phyloP scores from a whole-genome alignment of 2,888 invertebrate genomes.

The Ectemnius cavifrons region DNA sequence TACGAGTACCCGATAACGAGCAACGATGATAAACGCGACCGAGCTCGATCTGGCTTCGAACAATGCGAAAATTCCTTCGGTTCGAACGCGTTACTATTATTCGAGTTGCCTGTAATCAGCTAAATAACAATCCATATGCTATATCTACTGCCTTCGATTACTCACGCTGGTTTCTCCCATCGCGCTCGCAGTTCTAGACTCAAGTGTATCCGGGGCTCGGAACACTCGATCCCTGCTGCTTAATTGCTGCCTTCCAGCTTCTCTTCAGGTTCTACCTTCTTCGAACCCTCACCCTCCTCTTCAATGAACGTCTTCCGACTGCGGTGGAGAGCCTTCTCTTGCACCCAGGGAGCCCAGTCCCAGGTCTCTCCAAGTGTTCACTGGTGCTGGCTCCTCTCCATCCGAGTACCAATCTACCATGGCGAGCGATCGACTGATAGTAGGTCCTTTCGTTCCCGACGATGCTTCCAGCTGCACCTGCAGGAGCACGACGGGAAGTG shows the following conservation, averaged over 20 bases:
- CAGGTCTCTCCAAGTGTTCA: too few species aligned
- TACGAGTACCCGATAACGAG: slow-evolving; percentile 9
- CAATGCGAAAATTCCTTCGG: background rate
- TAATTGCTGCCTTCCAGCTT: background rate
- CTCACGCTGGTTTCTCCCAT: slow-evolving; percentile 32
- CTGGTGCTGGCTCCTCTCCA: background rate
- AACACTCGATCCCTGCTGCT: too few species aligned
- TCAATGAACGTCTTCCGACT: too few species aligned
- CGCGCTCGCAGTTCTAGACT: too few species aligned
- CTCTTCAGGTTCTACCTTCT: slow-evolving; percentile 8
- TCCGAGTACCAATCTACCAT: background rate
- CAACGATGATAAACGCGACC: background rate
- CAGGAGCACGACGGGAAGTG: background rate
- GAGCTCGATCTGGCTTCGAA: background rate
- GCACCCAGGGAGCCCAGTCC: too few species aligned
- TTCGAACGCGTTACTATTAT: background rate
- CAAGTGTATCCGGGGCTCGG: too few species aligned
- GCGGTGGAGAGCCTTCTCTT: too few species aligned
- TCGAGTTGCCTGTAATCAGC: too few species aligned
- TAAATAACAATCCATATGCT: too few species aligned
- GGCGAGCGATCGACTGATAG: slow-evolving; percentile 44
- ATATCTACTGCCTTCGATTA: slow-evolving; percentile 23
- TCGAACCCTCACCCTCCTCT: slow-evolving; percentile 3
- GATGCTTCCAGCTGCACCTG: slow-evolving; percentile 58
- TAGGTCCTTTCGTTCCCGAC: slow-evolving; percentile 45